Percentiles rank a stretch among this genome's conserved stretches.
These are phyloP conservation scores for Homalodisca vitripennis DNA, from an alignment of 1,140 invertebrate genomes.

Conservation along the genomic window DNA sequence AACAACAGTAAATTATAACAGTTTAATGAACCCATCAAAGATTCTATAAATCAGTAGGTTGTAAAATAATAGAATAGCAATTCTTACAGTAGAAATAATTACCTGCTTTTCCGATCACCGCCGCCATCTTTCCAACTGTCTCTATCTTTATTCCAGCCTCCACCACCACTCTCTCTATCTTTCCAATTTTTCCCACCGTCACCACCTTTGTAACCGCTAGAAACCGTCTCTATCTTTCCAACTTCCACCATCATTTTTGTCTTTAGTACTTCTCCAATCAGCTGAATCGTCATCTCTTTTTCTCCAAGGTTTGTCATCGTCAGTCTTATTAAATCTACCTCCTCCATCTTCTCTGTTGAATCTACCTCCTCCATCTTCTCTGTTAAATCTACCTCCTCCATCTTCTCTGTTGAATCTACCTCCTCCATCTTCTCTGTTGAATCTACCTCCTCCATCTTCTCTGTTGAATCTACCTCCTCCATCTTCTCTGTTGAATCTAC, in stretches of 20 bases:
- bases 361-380: neutral
- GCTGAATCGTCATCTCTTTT: slow-evolving; percentile 37
- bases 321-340: slow-evolving; percentile 32
- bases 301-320: slow-evolving; percentile 15
- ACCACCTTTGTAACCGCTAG: too few relatives aligned
- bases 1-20: too few relatives aligned
- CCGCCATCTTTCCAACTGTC: neutral
- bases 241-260: slow-evolving; percentile 29
- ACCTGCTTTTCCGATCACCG: slow-evolving; percentile 9
- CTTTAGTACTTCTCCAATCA: slow-evolving; percentile 20
- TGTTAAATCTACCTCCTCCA: slow-evolving; percentile 12
- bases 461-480: slow-evolving; percentile 33
- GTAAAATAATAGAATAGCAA: too few relatives aligned
- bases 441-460: slow-evolving; percentile 35
- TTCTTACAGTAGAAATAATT: too few relatives aligned
- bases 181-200: neutral
- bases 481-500: slow-evolving; percentile 33
- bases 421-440: slow-evolving; percentile 33
- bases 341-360: slow-evolving; percentile 1
- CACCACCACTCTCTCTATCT: slow-evolving; percentile 17
- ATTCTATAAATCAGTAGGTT: too few relatives aligned
- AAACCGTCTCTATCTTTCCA: slow-evolving; percentile 28
- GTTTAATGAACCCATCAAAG: too few relatives aligned
- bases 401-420: slow-evolving; percentile 13
- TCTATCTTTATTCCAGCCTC: neutral